phyloP scores from a whole-genome alignment of 1,140 invertebrate species.

The Oedothorax gibbosus region DNA sequence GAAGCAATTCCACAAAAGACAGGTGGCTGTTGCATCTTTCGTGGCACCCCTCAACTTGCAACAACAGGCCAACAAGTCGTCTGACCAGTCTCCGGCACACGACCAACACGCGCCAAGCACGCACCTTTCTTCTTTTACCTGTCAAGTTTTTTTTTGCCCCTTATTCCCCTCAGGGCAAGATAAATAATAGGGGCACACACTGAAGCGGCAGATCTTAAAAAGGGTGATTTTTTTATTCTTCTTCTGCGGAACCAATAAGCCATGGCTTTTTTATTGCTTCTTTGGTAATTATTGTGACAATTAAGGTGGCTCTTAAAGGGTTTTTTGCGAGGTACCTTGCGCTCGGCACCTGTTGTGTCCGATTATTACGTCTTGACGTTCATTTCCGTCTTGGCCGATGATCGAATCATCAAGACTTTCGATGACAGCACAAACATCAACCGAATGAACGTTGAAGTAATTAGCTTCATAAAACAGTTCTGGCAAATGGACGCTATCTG shows the following conservation, averaged over 20 bases:
- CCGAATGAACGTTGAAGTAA: background rate
- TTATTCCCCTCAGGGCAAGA: background rate
- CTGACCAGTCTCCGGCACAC: slow-evolving; percentile 5
- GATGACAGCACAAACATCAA: background rate
- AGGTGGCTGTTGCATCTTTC: background rate
- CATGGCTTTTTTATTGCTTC: too few species aligned
- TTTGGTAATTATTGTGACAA: background rate
- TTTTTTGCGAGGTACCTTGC: background rate
- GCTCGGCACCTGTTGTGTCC: slow-evolving; percentile 27
- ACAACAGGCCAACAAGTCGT: background rate
- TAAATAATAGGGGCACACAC: background rate
- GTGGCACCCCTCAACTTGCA: too few species aligned
- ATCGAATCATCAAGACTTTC: background rate
- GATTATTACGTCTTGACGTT: slow-evolving; percentile 1
- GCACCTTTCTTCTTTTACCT: slow-evolving; percentile 10
- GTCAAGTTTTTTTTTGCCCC: background rate
- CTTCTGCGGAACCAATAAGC: too few species aligned
- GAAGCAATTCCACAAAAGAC: too few species aligned
- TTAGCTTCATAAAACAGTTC: background rate
- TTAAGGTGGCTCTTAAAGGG: slow-evolving; percentile 17
- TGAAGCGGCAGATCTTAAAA: background rate
- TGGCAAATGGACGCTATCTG: too few species aligned
- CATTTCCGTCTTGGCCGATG: background rate
- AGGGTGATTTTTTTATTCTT: slow-evolving; percentile 15
- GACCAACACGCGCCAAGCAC: slow-evolving; percentile 16